Conservation (phyloP, 2,113 vertebrate genomes). For the Drymodes brunneopygia region DNA sequence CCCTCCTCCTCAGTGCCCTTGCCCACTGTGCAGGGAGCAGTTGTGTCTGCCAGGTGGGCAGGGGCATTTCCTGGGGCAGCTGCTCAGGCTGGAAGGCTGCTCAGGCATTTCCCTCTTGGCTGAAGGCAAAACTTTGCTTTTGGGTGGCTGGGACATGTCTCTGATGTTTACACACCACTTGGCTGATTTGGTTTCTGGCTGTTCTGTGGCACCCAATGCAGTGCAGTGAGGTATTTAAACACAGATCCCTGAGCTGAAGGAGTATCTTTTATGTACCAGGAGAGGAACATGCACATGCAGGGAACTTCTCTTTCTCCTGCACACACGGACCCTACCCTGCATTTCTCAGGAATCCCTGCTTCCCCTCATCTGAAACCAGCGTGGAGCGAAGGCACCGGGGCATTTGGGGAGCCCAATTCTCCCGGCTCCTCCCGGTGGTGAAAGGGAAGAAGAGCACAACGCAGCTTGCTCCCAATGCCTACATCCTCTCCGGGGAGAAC, state of each 20-base stretch:
- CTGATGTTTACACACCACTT: background rate
- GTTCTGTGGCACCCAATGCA: background rate
- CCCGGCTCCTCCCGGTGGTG: background rate
- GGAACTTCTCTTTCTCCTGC: background rate
- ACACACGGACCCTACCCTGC: too few relatives aligned
- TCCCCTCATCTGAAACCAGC: accelerated
- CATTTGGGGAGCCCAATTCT: background rate
- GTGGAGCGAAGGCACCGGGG: background rate
- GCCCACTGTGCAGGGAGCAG: background rate
- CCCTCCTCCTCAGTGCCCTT: background rate
- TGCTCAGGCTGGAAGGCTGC: background rate
- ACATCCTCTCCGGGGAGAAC: background rate
- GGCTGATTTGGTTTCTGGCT: background rate
- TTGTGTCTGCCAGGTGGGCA: background rate
- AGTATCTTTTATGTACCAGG: too few relatives aligned
- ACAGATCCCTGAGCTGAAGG: background rate
- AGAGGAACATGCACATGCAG: background rate
- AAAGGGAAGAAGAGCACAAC: background rate
- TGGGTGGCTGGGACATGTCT: background rate
- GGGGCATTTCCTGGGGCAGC: background rate
- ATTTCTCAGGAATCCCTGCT: background rate
- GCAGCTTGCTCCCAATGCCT: background rate
- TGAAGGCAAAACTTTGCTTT: background rate
- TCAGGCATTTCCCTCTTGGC: background rate
- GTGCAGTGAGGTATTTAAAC: background rate